Evolutionary conservation across 1,140 invertebrate genomes (phyloP).

Genomic region (Solen grandis): DNA sequence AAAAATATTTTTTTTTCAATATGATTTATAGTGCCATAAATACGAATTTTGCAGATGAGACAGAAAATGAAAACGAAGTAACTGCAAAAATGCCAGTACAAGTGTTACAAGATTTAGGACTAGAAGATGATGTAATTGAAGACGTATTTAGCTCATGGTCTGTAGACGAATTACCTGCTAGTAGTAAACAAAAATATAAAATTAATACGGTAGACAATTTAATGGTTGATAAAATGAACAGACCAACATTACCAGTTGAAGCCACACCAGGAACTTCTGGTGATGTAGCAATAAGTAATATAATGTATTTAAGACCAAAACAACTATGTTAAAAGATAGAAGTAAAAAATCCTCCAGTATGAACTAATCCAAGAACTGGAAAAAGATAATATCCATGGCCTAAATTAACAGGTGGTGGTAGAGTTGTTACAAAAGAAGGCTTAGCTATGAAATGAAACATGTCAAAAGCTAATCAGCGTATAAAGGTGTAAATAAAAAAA

Average conservation of each 20-base stretch:
- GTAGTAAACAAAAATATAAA: neutral
- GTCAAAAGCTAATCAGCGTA: neutral
- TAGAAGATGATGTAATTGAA: neutral
- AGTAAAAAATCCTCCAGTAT: neutral
- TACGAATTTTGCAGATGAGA: neutral
- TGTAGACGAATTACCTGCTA: neutral
- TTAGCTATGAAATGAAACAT: neutral
- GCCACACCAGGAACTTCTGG: neutral
- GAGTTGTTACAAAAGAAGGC: neutral
- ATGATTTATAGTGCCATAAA: no score
- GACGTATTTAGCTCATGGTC: neutral
- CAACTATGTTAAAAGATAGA: neutral
- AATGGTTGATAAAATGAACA: neutral
- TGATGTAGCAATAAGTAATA: neutral
- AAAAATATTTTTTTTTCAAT: no score
- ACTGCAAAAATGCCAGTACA: neutral
- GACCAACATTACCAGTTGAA: neutral
- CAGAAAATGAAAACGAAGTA: neutral
- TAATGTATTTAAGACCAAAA: neutral
- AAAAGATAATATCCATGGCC: constrained; percentile 11
- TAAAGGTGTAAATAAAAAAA: neutral
- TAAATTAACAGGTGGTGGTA: neutral
- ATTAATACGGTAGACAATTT: neutral
- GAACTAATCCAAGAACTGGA: neutral
- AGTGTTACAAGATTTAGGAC: neutral